A percentile compares a stretch with the other conserved stretches of the same genome.
phyloP scores from a whole-genome alignment of 2,888 invertebrate species.

The Eupithecia subfuscata region DNA sequence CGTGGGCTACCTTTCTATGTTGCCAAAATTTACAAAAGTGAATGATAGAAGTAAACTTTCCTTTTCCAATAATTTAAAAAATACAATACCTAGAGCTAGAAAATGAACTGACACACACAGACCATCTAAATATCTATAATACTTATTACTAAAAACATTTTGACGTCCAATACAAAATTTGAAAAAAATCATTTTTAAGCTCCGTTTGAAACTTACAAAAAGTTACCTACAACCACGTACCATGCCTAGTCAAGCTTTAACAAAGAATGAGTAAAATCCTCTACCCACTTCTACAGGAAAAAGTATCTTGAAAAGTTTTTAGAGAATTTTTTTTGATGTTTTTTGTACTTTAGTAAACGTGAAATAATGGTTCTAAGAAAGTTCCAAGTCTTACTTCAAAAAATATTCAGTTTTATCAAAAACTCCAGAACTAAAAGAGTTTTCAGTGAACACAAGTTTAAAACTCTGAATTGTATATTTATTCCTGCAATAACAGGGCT shows the following conservation, averaged over 20 bases:
- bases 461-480: constrained; percentile 47
- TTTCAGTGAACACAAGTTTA: constrained; percentile 51
- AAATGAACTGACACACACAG: neutral
- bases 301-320: constrained; percentile 6
- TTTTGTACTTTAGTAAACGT: constrained; percentile 20
- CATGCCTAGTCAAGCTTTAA: neutral
- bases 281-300: constrained; percentile 37
- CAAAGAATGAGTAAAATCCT: neutral
- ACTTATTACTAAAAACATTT: neutral
- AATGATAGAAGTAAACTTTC: constrained; percentile 23
- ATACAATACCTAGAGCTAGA: neutral
- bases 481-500: constrained; percentile 20
- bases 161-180: neutral
- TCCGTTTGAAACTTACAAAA: neutral
- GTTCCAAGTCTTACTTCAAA: constrained; percentile 19
- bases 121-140: neutral
- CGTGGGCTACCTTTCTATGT: constrained; percentile 48
- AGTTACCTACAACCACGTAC: neutral
- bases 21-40: constrained; percentile 46
- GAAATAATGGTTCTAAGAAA: constrained; percentile 2
- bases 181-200: neutral
- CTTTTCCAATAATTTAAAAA: neutral
- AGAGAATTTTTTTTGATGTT: constrained; percentile 29
- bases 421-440: constrained; percentile 47
- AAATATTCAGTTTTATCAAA: constrained; percentile 39